phyloP scores from a whole-genome alignment of 2,888 invertebrate species.

The Cabera pusaria region DNA sequence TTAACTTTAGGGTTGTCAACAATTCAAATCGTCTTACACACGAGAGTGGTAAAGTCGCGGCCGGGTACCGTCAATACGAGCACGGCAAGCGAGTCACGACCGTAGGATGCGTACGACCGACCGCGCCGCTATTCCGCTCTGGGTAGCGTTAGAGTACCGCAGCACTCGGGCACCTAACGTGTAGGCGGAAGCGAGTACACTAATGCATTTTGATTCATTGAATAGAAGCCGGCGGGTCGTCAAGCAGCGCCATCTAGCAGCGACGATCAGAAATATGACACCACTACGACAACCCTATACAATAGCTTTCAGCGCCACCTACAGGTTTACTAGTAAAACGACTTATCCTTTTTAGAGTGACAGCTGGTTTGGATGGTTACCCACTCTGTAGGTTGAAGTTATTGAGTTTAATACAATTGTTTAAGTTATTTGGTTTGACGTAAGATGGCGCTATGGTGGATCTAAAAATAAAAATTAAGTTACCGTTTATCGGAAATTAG shows the following conservation, averaged over 20 bases:
- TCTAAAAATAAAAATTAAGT: too few species aligned
- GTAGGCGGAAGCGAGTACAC: constrained; percentile 21
- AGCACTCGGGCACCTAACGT: constrained; percentile 11
- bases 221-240: constrained; percentile 3
- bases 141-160: constrained; percentile 3
- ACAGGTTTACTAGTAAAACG: background rate
- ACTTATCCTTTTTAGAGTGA: background rate
- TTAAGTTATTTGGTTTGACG: too few species aligned
- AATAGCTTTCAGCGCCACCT: too few species aligned
- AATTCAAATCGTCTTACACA: constrained; percentile 13
- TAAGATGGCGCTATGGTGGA: too few species aligned
- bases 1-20: constrained; percentile 13
- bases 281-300: too few species aligned
- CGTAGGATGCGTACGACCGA: constrained; percentile 13
- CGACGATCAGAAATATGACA: too few species aligned
- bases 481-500: too few species aligned
- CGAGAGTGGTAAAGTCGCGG: constrained; percentile 1
- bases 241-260: constrained; percentile 15
- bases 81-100: constrained; percentile 6
- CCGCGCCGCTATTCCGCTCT: constrained; percentile 1
- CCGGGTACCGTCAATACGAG: constrained; percentile 9
- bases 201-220: constrained; percentile 14
- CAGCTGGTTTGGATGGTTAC: too few species aligned
- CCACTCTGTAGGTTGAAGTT: too few species aligned
- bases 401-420: too few species aligned